Base-by-base conservation (phyloP, 2,797 vertebrate species). In the Cynopterus sphinx region DNA sequence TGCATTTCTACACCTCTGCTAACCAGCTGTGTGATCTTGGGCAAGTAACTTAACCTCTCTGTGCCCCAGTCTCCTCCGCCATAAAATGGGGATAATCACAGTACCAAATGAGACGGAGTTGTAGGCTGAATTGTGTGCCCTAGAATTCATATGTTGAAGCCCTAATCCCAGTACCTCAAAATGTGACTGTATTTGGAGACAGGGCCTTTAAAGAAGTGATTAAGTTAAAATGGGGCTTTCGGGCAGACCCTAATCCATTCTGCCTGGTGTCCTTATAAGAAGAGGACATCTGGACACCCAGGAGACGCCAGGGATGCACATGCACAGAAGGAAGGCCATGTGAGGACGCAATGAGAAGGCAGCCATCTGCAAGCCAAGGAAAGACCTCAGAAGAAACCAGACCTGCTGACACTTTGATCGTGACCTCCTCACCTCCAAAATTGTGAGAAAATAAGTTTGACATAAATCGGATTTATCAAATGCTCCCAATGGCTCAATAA, bases 31-130 rank as follows among this genome's bases (percentile, higher is more conserved):
- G 61, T 87, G 87, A 78, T n/a, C 13, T 53, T 33, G 6, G 31
- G 28, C 59, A 77, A 77, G 68, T 55, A 43, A 57, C 46, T 39
- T 41, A 68, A 55, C 46, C 68, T 77, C 55, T 88, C 71, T 87
- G 77, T 71, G 71, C 19, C n/a, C 22, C 65, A 5, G 5, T 39
- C 57, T 78, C 51, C 63, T 57, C 26, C 6, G 36, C 10, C 65
- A 90, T 21, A 49, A 90, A 49, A 43, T 1, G 3, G 19, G 12
- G 5, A 24, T 55, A n/a, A 13, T 59, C 67, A 22, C 16, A 31
- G 41, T 26, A 55, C 22, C 74, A 57, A 81, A 59, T 79, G 28
- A 22, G 24, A 73, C 11, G n/a, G 77, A 39, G 5, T 70, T 12
- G 63, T 1, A 21, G 33, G n/a, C 2, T 73, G 5, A 68, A 68